These are phyloP conservation scores for Apamea sordens DNA, from an alignment of 2,888 invertebrate genomes.

Conservation along the genomic window DNA sequence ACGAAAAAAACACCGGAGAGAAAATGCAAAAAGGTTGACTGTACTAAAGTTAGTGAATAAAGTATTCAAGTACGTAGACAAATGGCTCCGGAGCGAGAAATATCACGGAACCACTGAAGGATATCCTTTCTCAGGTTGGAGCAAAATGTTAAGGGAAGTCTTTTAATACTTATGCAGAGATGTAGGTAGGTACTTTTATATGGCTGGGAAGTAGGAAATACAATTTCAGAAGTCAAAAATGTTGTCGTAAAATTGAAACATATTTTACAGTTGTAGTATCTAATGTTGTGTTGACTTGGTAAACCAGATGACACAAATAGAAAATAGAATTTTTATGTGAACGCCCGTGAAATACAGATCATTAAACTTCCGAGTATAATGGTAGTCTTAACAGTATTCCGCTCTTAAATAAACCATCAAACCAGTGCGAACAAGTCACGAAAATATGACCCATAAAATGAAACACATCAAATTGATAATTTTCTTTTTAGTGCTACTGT, in stretches of 20 bases:
- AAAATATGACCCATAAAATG: conserved; percentile 44
- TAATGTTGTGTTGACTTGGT: background rate
- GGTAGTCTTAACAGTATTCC: conserved; percentile 24
- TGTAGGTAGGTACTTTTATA: too few relatives aligned
- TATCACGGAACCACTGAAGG: conserved; percentile 58
- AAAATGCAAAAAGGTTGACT: conserved; percentile 64
- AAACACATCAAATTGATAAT: conserved; percentile 43
- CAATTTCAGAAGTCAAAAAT: background rate
- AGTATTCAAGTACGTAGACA: conserved; percentile 68
- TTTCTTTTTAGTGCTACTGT: conserved; percentile 33
- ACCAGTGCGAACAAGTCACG: conserved; percentile 31
- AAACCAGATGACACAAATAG: conserved; percentile 4
- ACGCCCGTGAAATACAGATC: conserved; percentile 26
- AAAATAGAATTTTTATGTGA: conserved; percentile 20
- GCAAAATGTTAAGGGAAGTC: conserved; percentile 48
- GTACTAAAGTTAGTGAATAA: conserved; percentile 70
- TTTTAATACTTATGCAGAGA: conserved; percentile 38
- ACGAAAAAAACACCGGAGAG: conserved; percentile 40
- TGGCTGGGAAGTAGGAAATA: background rate
- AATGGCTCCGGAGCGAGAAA: conserved; percentile 66
- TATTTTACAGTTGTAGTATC: background rate
- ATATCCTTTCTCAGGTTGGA: conserved; percentile 50
- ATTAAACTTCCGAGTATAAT: conserved; percentile 31
- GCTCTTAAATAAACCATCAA: conserved; percentile 46
- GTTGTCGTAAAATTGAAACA: background rate